A percentile compares a stretch with the other conserved stretches of the same genome.
phyloP scores from a whole-genome alignment of 2,113 vertebrate species.

The Todiramphus saurophagus region DNA sequence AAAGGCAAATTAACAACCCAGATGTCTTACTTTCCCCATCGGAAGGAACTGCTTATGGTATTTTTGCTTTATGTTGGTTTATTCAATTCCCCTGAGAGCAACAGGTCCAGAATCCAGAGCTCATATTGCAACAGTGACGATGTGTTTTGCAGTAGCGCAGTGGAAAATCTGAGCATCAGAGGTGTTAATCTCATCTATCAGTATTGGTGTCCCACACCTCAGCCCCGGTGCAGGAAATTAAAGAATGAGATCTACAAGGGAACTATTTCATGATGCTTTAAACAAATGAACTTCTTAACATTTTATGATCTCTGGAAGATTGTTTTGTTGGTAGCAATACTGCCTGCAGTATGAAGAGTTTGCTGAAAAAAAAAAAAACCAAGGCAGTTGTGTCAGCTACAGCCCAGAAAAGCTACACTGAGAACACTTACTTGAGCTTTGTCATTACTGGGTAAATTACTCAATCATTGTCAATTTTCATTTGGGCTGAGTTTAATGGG shows the following conservation, averaged over 20 bases:
- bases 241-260: slow-evolving; percentile 60
- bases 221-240: slow-evolving; percentile 67
- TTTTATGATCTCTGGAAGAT: slow-evolving; percentile 45
- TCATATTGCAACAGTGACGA: neutral
- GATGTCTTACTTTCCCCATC: neutral
- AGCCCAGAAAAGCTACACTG: neutral
- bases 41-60: neutral
- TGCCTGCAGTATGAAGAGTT: neutral
- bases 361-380: neutral
- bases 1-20: neutral
- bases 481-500: neutral
- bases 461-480: neutral
- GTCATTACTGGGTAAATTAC: neutral
- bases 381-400: neutral
- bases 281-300: slow-evolving; percentile 76
- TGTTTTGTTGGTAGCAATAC: slow-evolving; percentile 56
- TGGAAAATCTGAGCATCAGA: slow-evolving; percentile 7
- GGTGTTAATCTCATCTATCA: slow-evolving; percentile 62
- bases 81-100: neutral
- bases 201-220: slow-evolving; percentile 68
- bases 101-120: slow-evolving; percentile 12
- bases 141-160: neutral
- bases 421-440: neutral
- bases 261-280: slow-evolving; percentile 71
- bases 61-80: neutral